Base-by-base conservation (phyloP, 2,888 invertebrate species). In the Stenolophus ochropezus region DNA sequence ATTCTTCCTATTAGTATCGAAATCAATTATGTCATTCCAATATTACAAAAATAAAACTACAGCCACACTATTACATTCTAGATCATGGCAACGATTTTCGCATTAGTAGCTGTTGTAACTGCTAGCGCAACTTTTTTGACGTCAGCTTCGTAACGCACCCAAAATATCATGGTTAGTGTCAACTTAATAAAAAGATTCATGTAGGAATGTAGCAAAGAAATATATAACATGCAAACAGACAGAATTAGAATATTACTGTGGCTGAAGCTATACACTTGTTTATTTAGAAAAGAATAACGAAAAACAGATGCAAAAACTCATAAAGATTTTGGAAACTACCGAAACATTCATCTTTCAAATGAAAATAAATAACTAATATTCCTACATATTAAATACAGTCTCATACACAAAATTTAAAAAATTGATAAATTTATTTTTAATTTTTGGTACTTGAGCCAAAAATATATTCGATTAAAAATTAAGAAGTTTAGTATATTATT, bases 151-250 rank as follows among this genome's bases (percentile, higher is more conserved):
- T 18, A 25, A 61, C 61, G 61, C 61, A 25, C 61, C 61, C 61
- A 61, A 61, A 61, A 61, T 61, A 61, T 61, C 61, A 61, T 61
- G 25, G 25, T 61, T 61, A 61, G 23, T 61, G 23, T 61, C 61
- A 61, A 61, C 25, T n/a, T 23, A 61, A 25, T 25, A 61, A 61
- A 61, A 58, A 58, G 23, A 25, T 58, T 23, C 21, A 11, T 14
- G 1, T 23, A 58, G 23, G 58, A 21, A 58, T 58, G 11, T 58
- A 20, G 23, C n/a, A 58, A 58, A 58, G 58, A 23, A 25, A 51
- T n/a, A n/a, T n/a, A n/a, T 14, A 51, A 58, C 58, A 23, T 20
- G 58, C 21, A 58, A 58, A 58, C 23, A 23, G 23, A 25, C 11
- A 58, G 11, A 58, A 23, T 58, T 58, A 23, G 23, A 53, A 53